Base-by-base conservation (phyloP, 2,113 vertebrate genomes). In the Vimba vimba region DNA sequence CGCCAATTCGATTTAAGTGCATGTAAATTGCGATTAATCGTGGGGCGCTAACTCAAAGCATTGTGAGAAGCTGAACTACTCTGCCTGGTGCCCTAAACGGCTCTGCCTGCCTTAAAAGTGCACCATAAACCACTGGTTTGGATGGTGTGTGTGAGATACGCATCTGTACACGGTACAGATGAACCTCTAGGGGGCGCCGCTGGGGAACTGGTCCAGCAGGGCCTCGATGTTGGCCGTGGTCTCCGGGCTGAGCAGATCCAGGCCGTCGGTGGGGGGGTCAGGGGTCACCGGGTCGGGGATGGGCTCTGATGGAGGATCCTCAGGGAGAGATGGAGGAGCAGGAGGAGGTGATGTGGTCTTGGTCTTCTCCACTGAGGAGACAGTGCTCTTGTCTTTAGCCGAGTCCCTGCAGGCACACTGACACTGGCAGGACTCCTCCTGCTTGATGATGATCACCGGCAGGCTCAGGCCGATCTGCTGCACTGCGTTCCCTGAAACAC, bases 391-490 rank as follows among this genome's bases (percentile, higher is more conserved):
- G 71, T 97, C 96, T 93, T 97, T 97, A 88, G 91, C 92, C 64
- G 95, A 94, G 95, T 99, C 97, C 93, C 98, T 95, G 93, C 98
- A 99, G 82, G 97, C 96, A 90, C 98, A 99, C 79, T 99, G 97
- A 92, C 98, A 99, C 95, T 98, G 97, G 91, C 98, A 99, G 30
- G 97, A 96, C 90, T 99, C 98, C 91, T 99, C 98, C 94, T 99
- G 98, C 92, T 99, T 99, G 92, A 99, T 99, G 93, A 99, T 99
- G 92, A 99, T 99, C 91, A 99, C 97, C 2, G 98, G 98, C 89
- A 99, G 95, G 66, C 98, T 99, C 92, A 99, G 96, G 88, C 98
- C 98, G 7, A 99, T 99, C 94, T 99, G 97, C 91, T 99, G 98
- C 86, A 99, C 96, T 1, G 97, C 93, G 91, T 88, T 98, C 87